phyloP scores from a whole-genome alignment of 2,888 invertebrate genomes.

The Carcina quercana region DNA sequence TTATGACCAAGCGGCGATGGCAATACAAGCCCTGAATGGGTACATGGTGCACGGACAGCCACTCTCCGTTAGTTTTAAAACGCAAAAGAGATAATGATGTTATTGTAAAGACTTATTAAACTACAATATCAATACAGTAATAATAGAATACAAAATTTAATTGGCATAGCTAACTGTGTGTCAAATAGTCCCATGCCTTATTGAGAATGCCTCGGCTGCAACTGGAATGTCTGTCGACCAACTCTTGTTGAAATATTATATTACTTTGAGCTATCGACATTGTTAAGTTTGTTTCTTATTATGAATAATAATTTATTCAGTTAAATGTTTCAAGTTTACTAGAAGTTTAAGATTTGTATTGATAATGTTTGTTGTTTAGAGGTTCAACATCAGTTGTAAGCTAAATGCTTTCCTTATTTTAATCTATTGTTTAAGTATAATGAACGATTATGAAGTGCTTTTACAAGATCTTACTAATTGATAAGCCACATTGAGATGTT shows the following conservation, averaged over 20 bases:
- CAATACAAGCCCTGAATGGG: slow-evolving; percentile 69
- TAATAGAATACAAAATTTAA: slow-evolving; percentile 55
- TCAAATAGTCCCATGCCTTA: slow-evolving; percentile 38
- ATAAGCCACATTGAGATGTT: slow-evolving; percentile 73
- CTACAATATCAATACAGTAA: slow-evolving; percentile 71
- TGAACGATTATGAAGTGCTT: slow-evolving; percentile 70
- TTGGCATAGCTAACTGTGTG: slow-evolving; percentile 53
- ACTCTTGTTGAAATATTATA: slow-evolving; percentile 69
- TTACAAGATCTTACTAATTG: slow-evolving; percentile 72
- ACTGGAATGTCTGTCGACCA: slow-evolving; percentile 57
- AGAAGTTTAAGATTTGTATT: slow-evolving; percentile 70
- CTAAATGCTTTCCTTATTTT: slow-evolving; percentile 69
- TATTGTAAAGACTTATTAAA: slow-evolving; percentile 48
- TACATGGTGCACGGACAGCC: slow-evolving; percentile 65
- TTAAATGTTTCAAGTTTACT: slow-evolving; percentile 75
- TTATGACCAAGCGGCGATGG: slow-evolving; percentile 72
- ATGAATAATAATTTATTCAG: slow-evolving; percentile 74
- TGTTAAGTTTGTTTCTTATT: slow-evolving; percentile 73
- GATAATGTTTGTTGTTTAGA: slow-evolving; percentile 67
- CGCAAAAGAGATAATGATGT: slow-evolving; percentile 72
- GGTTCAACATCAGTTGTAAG: slow-evolving; percentile 66
- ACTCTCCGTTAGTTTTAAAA: slow-evolving; percentile 71
- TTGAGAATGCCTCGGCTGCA: slow-evolving; percentile 35
- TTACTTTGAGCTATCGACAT: slow-evolving; percentile 73
- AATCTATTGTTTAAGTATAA: slow-evolving; percentile 73